phyloP scores from a whole-genome alignment of 2,888 invertebrate genomes.

The Andrena bicolor region DNA sequence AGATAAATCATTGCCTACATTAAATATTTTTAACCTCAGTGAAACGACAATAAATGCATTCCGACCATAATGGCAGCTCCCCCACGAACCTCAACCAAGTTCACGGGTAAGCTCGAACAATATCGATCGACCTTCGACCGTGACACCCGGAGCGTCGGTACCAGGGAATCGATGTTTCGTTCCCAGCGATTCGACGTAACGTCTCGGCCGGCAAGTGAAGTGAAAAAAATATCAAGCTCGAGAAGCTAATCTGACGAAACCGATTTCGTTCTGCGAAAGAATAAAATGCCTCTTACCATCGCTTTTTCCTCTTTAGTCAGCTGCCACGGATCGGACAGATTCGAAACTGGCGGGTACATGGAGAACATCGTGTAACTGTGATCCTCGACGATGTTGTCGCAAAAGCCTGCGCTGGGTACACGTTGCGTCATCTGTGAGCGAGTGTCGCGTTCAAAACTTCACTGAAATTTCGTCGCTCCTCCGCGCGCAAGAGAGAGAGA shows the following conservation, averaged over 20 bases:
- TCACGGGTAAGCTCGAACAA: slow-evolving; percentile 23
- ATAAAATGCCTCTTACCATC: slow-evolving; percentile 71
- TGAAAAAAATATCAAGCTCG: too few relatives aligned
- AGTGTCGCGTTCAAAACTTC: slow-evolving; percentile 51
- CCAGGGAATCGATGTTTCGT: slow-evolving; percentile 50
- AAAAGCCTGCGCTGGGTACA: slow-evolving; percentile 79
- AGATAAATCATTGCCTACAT: not conserved
- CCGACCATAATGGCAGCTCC: not conserved
- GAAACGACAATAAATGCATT: not conserved
- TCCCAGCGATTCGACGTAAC: slow-evolving; percentile 13
- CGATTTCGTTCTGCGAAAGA: too few relatives aligned
- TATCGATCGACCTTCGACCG: slow-evolving; percentile 68
- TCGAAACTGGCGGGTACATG: slow-evolving; percentile 76
- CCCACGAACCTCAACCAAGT: not conserved
- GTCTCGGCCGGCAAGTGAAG: not conserved
- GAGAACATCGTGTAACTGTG: slow-evolving; percentile 80
- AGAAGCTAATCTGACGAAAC: too few relatives aligned
- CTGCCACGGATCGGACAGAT: slow-evolving; percentile 74
- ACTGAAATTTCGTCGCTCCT: slow-evolving; percentile 27
- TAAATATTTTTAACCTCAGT: not conserved
- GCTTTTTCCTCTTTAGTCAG: slow-evolving; percentile 78
- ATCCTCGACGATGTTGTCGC: slow-evolving; percentile 79
- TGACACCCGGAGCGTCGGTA: slow-evolving; percentile 47
- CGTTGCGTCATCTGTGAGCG: slow-evolving; percentile 80
- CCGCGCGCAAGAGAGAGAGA: not conserved